Percentiles rank a stretch among this genome's conserved stretches.
These are phyloP conservation scores for Australoheros facetus DNA, from an alignment of 2,797 vertebrate species.

Conservation along the genomic window DNA sequence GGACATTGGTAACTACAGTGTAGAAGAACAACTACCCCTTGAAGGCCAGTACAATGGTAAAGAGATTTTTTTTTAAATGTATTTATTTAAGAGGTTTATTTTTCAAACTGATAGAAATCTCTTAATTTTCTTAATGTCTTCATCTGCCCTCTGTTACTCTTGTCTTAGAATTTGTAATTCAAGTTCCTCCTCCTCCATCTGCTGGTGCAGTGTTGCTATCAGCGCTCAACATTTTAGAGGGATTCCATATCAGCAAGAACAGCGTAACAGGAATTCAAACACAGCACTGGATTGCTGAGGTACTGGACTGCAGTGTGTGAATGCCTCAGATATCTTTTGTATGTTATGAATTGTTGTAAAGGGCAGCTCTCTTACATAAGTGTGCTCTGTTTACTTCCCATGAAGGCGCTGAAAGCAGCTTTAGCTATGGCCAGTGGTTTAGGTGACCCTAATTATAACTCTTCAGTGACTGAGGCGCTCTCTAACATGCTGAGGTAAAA, in stretches of 20 bases:
- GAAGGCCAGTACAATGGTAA: slow-evolving; percentile 84
- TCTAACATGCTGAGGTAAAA: slow-evolving; percentile 86
- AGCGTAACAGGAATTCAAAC: slow-evolving; percentile 70
- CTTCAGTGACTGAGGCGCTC: slow-evolving; percentile 75
- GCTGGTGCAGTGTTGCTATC: slow-evolving; percentile 84
- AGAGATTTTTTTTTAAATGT: not conserved
- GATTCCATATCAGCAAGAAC: slow-evolving; percentile 80
- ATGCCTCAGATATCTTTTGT: not conserved
- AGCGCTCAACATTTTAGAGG: slow-evolving; percentile 85
- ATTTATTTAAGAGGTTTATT: not conserved
- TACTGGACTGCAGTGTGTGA: slow-evolving; percentile 45
- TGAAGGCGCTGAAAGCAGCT: slow-evolving; percentile 84
- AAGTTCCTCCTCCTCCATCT: slow-evolving; percentile 85
- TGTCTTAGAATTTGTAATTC: slow-evolving; percentile 83
- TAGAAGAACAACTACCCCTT: slow-evolving; percentile 77
- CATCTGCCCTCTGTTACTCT: not conserved
- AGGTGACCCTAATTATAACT: slow-evolving; percentile 80
- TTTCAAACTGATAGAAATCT: not conserved
- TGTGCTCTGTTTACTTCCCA: not conserved
- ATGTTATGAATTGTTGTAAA: not conserved
- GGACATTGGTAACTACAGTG: slow-evolving; percentile 87
- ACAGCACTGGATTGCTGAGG: slow-evolving; percentile 84
- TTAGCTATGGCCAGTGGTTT: slow-evolving; percentile 80
- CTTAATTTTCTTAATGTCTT: not conserved
- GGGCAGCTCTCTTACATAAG: not conserved